Base-by-base conservation (phyloP, 2,113 vertebrate species). In the Peucedramus taeniatus region DNA sequence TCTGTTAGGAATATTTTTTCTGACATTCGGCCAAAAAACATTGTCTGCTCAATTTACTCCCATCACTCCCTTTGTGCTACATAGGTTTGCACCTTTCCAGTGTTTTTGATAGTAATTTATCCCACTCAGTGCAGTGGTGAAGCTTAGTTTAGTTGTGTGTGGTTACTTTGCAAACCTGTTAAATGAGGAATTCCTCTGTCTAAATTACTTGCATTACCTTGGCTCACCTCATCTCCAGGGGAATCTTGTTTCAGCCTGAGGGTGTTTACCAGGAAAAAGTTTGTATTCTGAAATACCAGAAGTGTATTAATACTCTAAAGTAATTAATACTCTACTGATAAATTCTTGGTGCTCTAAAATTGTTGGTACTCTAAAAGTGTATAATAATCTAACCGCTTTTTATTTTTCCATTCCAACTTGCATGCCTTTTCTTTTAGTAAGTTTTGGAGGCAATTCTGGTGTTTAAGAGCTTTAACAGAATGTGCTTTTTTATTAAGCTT, bases 1-100 rank as follows among this genome's bases (percentile, higher is more conserved):
- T 59, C 63, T 17, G n/a, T 45, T 82, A 90, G 37, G 23, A 91
- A 54, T 92, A 76, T 84, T 70, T 95, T 91, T 90, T 77, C 79
- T 95, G 93, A 94, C 85, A 68, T 68, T 81, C 63, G 90, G 47
- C 79, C 90, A 94, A 93, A 96, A 93, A 94, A 71, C 49, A 72
- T 83, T 9, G 33, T 91, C 80, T 95, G 85, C 89, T 96, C 87
- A 91, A 86, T 94, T 93, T 93, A 66, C 68, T 97, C 66, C 56
- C 64, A 83, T 88, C 71, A 61, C 13, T 91, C 61, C 53, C 23
- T 84, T 87, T 91, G 45, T 84, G 23, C 18, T n/a, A 11, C 30
- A 10, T 3, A 49, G 39, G 23, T 75, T 78, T 92, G 37, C 66
- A 93, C 79, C 82, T 94, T 83, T 45, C 18, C 30, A 18, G 3